Evolutionary conservation across 2,113 vertebrate genomes (phyloP).

Genomic region (Accipiter virgatus): DNA sequence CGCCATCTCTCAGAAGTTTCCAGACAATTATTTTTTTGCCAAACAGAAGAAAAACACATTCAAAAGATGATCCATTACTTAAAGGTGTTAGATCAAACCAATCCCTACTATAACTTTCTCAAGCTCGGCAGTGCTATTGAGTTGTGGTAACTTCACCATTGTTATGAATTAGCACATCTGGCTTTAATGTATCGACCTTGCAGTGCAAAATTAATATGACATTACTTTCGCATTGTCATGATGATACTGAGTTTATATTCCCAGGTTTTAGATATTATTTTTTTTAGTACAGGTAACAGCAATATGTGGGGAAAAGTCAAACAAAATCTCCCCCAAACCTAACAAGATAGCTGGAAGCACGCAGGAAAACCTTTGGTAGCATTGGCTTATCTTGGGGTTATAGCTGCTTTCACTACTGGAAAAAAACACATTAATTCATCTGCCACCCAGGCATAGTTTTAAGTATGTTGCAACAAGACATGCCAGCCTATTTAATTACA

Average conservation of each 20-base stretch:
- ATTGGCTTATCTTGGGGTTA: not conserved
- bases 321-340: not conserved
- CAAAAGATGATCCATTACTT: not conserved
- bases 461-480: not conserved
- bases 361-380: not conserved
- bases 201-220: not conserved
- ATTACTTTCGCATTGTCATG: not conserved
- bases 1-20: not conserved
- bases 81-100: not conserved
- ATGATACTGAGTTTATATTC: not conserved
- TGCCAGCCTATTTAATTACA: not conserved
- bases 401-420: not conserved
- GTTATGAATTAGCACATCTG: not conserved
- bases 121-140: not conserved
- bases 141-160: not conserved
- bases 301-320: not conserved
- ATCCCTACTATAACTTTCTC: not conserved
- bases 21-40: not conserved
- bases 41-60: not conserved
- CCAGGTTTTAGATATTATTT: not conserved
- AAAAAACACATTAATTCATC: not conserved
- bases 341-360: not conserved
- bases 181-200: not conserved
- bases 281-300: not conserved
- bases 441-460: not conserved